Evolutionary conservation across 2,888 invertebrate genomes (phyloP), one percentile per base, ranked within the genome.

Genomic region (Scaptomyza parva): DNA sequence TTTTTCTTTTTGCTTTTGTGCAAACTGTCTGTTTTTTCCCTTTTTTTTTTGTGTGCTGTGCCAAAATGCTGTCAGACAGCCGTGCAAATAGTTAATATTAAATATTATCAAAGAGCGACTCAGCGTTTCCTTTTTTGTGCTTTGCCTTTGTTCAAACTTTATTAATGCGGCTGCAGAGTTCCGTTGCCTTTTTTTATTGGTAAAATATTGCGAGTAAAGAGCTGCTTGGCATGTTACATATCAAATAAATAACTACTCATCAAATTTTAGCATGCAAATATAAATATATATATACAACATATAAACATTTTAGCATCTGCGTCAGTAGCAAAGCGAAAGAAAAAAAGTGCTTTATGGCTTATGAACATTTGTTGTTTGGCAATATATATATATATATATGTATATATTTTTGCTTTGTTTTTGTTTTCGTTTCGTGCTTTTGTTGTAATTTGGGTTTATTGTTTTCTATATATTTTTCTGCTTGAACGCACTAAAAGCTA

Each of bases 391-490:
- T 64, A 11, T 30, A 2, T 33, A 37, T 61, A 24, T 54, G 53
- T 41, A 47, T 44, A 28, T 28, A 28, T 54, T 45, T 43, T 64
- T 35, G n/a, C n/a, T 33, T 52, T 52, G 51, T 60, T 35, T 43
- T 62, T 55, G 59, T 41, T 52, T 50, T 52, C 51, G 40, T 63
- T 30, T 52, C 51, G 40, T 63, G 11, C 4, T 30, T 35, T 54
- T 50, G 51, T 76, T 82, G 88, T 83, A 82, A 87, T 87, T 82
- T 83, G 74, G 69, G 83, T 82, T 83, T 82, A 87, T 82, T 82
- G 82, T 82, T 82, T 87, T 88, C 88, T 82, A 87, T 86, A 87
- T 82, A 82, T 82, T 82, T 82, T 82, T 82, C 88, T 79, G 82
- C 82, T 86, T 86, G 84, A 87, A 79, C 86, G 88, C 82, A 82